Evolutionary conservation across 2,888 invertebrate genomes (phyloP).

Genomic region (Corbicula japonica): DNA sequence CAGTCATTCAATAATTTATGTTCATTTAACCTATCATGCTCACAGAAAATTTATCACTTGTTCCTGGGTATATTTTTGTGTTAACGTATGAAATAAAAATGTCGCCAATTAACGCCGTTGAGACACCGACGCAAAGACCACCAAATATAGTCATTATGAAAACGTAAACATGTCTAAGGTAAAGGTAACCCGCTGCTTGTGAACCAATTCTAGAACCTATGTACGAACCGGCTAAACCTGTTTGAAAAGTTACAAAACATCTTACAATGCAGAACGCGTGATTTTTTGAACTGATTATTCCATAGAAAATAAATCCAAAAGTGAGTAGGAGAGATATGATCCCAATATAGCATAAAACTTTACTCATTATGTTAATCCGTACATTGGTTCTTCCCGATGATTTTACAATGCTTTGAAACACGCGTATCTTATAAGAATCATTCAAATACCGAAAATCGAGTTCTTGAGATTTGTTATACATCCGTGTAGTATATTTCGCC

Average conservation of each 20-base stretch:
- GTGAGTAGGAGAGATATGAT: constrained; percentile 29
- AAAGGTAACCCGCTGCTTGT: not conserved
- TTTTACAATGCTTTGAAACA: constrained; percentile 39
- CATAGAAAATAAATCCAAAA: constrained; percentile 32
- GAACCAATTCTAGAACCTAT: constrained; percentile 16
- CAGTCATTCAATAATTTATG: no score
- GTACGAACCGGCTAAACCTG: constrained; percentile 17
- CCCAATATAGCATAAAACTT: constrained; percentile 27
- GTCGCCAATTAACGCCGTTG: not conserved
- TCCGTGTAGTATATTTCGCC: constrained; percentile 19
- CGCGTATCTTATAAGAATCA: not conserved
- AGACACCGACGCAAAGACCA: constrained; percentile 5
- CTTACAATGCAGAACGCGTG: constrained; percentile 3
- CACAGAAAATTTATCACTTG: no score
- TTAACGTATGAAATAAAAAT: not conserved
- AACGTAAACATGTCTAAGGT: not conserved
- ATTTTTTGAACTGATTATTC: not conserved
- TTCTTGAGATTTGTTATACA: constrained; percentile 3
- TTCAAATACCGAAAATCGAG: constrained; percentile 4
- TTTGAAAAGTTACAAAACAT: constrained; percentile 19
- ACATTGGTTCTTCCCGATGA: constrained; percentile 45
- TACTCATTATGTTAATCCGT: constrained; percentile 39
- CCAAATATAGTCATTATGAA: constrained; percentile 15
- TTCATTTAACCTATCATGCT: no score
- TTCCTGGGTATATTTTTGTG: not conserved